Conservation (phyloP, 2,888 invertebrate species). For the Orgyia antiqua region DNA sequence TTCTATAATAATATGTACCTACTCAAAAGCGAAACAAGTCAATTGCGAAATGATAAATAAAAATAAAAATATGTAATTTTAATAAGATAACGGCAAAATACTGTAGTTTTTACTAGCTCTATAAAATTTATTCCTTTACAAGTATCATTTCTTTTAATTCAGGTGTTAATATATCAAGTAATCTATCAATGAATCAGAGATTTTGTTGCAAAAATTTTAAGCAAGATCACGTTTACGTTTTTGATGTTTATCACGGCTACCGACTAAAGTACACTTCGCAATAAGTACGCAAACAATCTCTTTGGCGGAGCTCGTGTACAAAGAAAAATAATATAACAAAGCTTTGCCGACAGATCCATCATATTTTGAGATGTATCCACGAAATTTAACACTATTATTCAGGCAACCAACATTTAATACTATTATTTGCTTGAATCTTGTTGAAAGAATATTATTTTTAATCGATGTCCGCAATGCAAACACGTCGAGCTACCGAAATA, state of each 20-base stretch:
- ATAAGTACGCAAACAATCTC: conserved; percentile 17
- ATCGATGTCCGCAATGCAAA: conserved; percentile 66
- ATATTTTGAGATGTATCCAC: conserved; percentile 55
- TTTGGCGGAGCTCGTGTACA: conserved; percentile 25
- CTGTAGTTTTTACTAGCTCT: too few species aligned
- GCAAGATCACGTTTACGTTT: conserved; percentile 13
- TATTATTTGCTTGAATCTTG: conserved; percentile 53
- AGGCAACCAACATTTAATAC: conserved; percentile 54
- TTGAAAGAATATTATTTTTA: conserved; percentile 40
- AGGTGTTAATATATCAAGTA: too few species aligned
- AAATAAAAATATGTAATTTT: too few species aligned
- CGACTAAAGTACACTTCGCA: conserved; percentile 16
- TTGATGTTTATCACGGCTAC: conserved; percentile 17
- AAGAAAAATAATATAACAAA: conserved; percentile 34
- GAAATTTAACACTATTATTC: conserved; percentile 74
- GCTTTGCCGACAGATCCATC: conserved; percentile 63
- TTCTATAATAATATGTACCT: too few species aligned
- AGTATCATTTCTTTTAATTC: too few species aligned
- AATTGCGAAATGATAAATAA: too few species aligned
- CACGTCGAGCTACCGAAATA: conserved; percentile 56
- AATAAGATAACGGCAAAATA: too few species aligned
- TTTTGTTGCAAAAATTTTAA: too few species aligned
- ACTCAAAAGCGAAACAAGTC: too few species aligned
- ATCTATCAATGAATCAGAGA: too few species aligned
- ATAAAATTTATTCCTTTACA: too few species aligned